Evolutionary conservation across 2,113 vertebrate species (phyloP).

Genomic region (Albula goreensis): DNA sequence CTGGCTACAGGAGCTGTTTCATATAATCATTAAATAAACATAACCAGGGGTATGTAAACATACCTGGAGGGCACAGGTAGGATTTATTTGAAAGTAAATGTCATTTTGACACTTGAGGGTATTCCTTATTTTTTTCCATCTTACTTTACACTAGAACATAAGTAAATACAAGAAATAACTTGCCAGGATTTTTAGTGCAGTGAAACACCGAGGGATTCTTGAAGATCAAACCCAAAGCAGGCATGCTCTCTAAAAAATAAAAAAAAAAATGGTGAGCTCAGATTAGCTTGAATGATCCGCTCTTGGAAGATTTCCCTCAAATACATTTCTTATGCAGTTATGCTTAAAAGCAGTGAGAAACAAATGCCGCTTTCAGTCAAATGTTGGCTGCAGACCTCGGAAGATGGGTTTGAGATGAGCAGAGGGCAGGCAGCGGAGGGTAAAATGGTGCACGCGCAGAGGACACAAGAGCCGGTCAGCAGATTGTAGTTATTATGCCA

Average conservation of each 20-base stretch:
- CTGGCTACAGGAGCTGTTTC: background rate
- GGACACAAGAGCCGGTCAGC: background rate
- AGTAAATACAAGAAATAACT: too few relatives aligned
- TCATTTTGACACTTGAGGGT: too few relatives aligned
- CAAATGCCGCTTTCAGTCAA: constrained; percentile 62
- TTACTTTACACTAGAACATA: too few relatives aligned
- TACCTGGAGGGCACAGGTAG: background rate
- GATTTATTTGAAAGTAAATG: background rate
- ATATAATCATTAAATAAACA: background rate
- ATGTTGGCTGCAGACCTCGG: constrained; percentile 61
- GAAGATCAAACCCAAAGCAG: background rate
- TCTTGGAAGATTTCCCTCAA: constrained; percentile 6
- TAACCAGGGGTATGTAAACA: background rate
- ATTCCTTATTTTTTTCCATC: too few relatives aligned
- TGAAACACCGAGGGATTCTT: background rate
- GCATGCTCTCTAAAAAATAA: background rate
- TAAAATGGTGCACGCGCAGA: constrained; percentile 7
- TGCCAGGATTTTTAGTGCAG: background rate
- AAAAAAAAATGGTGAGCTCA: background rate
- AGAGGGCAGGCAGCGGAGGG: background rate
- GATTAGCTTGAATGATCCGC: constrained; percentile 9
- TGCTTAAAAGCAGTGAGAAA: constrained; percentile 1
- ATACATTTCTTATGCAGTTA: background rate
- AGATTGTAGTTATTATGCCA: background rate
- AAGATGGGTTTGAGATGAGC: constrained; percentile 8